Percentiles rank a stretch among this genome's conserved stretches.
These are phyloP conservation scores for Penaeus japonicus DNA, from an alignment of 1,140 invertebrate genomes.

Conservation along the genomic window DNA sequence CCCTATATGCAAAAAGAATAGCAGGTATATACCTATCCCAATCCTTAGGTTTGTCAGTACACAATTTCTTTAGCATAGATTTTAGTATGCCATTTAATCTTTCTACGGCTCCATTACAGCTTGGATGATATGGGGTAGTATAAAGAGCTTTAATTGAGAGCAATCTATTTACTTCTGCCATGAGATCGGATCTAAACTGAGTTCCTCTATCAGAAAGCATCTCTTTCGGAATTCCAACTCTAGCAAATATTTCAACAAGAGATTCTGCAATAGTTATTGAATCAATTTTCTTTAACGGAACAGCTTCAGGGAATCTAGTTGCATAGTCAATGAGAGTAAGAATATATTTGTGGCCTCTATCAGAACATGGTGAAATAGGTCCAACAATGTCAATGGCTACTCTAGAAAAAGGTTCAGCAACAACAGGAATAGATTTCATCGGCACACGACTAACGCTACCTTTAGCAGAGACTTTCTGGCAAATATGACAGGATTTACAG, in stretches of 20 bases:
- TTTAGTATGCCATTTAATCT: background rate
- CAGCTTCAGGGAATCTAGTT: constrained; percentile 14
- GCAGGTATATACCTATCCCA: constrained; percentile 1
- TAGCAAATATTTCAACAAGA: background rate
- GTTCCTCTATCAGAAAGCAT: background rate
- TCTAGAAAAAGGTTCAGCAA: no score
- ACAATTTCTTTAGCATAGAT: constrained; percentile 4
- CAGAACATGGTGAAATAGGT: background rate
- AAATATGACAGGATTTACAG: no score
- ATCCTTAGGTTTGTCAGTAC: background rate
- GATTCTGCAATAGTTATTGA: background rate
- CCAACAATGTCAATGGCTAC: constrained; percentile 2
- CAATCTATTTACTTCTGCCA: constrained; percentile 6
- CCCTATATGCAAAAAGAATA: background rate
- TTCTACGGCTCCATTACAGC: constrained; percentile 23
- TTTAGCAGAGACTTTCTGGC: no score
- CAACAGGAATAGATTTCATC: no score
- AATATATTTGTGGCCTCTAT: constrained; percentile 19
- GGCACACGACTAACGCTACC: background rate
- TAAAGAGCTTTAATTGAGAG: background rate
- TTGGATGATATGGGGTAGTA: constrained; percentile 17
- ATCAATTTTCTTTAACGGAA: background rate
- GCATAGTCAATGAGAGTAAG: constrained; percentile 28
- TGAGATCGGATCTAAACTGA: constrained; percentile 13
- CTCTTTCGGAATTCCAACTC: constrained; percentile 17